Evolutionary conservation across 2,797 vertebrate genomes (phyloP), one percentile per base, ranked within the genome.

Genomic region (Gadopsis bispinosus): DNA sequence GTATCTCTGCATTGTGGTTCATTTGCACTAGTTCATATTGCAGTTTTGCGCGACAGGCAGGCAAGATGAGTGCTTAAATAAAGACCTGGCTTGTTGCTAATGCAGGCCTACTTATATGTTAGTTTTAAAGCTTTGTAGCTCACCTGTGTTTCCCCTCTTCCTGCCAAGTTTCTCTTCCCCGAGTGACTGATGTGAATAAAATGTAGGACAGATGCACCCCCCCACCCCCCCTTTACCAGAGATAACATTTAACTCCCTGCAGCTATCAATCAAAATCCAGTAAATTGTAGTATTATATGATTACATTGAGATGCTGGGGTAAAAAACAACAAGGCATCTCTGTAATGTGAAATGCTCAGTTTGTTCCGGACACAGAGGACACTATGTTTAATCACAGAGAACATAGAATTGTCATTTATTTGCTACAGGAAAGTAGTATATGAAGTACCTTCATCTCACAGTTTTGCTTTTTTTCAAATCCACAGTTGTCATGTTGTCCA

Each of bases 31-130:
- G 59, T 59, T 81, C 22, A 3, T 71, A 35, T 58, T 60, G 66
- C 60, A 79, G 14, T 68, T 48, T 58, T 54, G 48, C 17, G 0
- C 39, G 76, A 71, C 29, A 61, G 53, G 62, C 50, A 53, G 70
- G 74, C 39, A 67, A 71, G 73, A 63, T 77, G 70, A 83, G 65
- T 79, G 39, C 31, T 45, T 67, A 69, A 71, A 83, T 73, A 47
- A 74, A 70, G 67, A 85, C 19, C 67, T 82, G 84, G 71, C 68
- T 10, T 55, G 62, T 50, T 50, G 7, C 58, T 71, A 67, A 81
- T 58, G 78, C 61, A 66, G 43, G 70, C 35, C 47, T 63, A 26
- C 67, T 79, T 82, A 20, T 79, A 61, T 78, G 35, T 69, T 74
- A 9, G 47, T 67, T 12, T 63, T 69, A 7, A 39, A 43, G 37